phyloP scores from a whole-genome alignment of 2,888 invertebrate genomes.

The Thymelicus sylvestris region DNA sequence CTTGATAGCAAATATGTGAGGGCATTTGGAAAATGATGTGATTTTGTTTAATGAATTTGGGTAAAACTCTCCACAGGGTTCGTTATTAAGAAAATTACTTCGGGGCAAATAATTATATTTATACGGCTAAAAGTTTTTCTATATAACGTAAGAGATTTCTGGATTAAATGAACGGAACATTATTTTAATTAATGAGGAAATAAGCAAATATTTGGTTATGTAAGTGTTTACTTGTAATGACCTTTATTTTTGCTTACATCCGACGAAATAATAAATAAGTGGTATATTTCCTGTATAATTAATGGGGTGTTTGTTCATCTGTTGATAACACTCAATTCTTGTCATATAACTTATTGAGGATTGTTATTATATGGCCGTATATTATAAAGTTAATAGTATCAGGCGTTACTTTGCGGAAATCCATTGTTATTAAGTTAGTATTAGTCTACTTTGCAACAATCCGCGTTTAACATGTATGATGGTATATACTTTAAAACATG shows the following conservation, averaged over 20 bases:
- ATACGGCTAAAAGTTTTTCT: background rate
- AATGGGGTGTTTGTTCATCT: too few relatives aligned
- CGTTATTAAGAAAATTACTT: constrained; percentile 11
- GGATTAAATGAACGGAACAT: background rate
- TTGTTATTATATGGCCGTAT: too few relatives aligned
- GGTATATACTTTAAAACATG: too few relatives aligned
- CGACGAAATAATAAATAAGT: too few relatives aligned
- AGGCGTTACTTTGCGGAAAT: too few relatives aligned
- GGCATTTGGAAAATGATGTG: constrained; percentile 9
- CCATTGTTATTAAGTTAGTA: too few relatives aligned
- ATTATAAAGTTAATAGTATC: too few relatives aligned
- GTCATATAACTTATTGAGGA: too few relatives aligned
- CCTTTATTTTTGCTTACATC: background rate
- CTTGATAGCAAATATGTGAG: background rate
- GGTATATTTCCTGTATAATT: too few relatives aligned
- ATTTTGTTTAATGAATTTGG: constrained; percentile 11
- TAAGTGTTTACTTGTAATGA: background rate
- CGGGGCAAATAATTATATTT: constrained; percentile 6
- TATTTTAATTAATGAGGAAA: background rate
- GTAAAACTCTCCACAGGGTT: constrained; percentile 11
- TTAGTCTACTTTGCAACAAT: too few relatives aligned
- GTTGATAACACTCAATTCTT: too few relatives aligned
- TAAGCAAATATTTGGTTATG: background rate
- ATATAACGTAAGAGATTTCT: background rate
- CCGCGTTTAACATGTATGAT: too few relatives aligned